phyloP scores from a whole-genome alignment of 2,888 invertebrate species.

The Alloplasta piceator region DNA sequence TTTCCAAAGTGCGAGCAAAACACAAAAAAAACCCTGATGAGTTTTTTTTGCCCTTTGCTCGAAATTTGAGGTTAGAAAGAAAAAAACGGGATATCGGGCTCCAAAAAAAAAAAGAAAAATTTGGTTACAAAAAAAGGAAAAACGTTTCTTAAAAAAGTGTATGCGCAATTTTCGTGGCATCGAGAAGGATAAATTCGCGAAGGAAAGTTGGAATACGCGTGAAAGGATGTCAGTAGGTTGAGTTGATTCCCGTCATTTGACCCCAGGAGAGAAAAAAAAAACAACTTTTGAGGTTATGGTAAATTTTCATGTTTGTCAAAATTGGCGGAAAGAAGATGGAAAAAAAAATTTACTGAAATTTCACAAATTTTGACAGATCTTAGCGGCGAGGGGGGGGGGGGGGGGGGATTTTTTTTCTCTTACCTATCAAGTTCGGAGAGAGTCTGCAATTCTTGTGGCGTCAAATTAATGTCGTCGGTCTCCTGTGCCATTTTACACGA shows the following conservation, averaged over 20 bases:
- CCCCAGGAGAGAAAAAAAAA: conserved; percentile 5
- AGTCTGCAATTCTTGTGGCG: conserved; percentile 93
- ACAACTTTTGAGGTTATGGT: conserved; percentile 12
- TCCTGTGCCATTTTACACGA: conserved; percentile 84
- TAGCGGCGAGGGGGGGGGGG: neutral
- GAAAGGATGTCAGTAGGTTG: conserved; percentile 80
- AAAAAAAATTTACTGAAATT: conserved; percentile 13
- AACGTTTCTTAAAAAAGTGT: no score
- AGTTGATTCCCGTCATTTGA: neutral
- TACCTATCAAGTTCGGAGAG: conserved; percentile 95
- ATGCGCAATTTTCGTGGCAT: no score
- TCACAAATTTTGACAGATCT: conserved; percentile 28
- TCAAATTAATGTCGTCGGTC: conserved; percentile 89
- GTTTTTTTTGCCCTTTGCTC: no score
- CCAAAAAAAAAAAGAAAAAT: conserved; percentile 39
- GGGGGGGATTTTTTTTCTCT: conserved; percentile 46
- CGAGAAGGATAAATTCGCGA: conserved; percentile 14
- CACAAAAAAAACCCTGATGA: no score
- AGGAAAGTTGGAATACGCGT: conserved; percentile 62
- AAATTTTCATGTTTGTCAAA: no score
- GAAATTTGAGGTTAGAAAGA: conserved; percentile 41
- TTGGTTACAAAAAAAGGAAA: no score
- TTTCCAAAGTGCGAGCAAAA: no score
- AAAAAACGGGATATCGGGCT: no score
- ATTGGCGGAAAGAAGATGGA: no score